phyloP scores from a whole-genome alignment of 2,113 vertebrate genomes.

The Vulpes ferrilata region DNA sequence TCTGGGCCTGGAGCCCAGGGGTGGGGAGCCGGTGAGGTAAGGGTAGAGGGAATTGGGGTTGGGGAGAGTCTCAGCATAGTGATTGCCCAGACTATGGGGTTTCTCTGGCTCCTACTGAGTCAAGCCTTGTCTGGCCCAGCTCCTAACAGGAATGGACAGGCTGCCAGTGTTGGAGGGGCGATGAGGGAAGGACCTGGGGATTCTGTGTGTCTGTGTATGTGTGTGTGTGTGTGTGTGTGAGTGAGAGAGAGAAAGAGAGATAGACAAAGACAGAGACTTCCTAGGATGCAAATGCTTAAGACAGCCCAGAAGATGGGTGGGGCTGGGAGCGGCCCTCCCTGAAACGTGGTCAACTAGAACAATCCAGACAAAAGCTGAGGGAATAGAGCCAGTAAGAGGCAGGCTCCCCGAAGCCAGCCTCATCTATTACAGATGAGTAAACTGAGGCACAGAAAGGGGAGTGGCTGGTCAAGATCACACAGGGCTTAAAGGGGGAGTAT shows the following conservation, averaged over 20 bases:
- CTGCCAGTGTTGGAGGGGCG: neutral
- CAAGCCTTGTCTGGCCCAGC: neutral
- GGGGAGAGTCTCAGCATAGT: neutral
- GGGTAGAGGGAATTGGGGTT: neutral
- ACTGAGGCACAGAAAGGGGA: neutral
- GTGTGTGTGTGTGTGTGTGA: neutral
- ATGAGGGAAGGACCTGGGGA: neutral
- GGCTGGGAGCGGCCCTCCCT: neutral
- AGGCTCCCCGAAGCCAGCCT: neutral
- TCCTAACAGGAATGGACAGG: neutral
- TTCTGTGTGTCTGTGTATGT: too few relatives aligned
- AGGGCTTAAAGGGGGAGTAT: neutral
- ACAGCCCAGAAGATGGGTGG: neutral
- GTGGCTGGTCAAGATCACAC: neutral
- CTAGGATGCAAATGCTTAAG: neutral
- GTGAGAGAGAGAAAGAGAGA: neutral
- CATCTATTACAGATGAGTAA: neutral
- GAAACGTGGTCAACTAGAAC: neutral
- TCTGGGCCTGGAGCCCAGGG: conserved; percentile 48
- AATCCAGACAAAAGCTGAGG: neutral
- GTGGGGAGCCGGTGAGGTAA: conserved; percentile 16
- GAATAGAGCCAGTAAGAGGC: neutral
- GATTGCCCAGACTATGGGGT: neutral
- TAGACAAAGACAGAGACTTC: neutral
- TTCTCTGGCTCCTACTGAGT: neutral